A percentile compares a stretch with the other conserved stretches of the same genome.
Evolutionary conservation across 2,113 vertebrate genomes (phyloP).

Genomic region (Leiothrix lutea): DNA sequence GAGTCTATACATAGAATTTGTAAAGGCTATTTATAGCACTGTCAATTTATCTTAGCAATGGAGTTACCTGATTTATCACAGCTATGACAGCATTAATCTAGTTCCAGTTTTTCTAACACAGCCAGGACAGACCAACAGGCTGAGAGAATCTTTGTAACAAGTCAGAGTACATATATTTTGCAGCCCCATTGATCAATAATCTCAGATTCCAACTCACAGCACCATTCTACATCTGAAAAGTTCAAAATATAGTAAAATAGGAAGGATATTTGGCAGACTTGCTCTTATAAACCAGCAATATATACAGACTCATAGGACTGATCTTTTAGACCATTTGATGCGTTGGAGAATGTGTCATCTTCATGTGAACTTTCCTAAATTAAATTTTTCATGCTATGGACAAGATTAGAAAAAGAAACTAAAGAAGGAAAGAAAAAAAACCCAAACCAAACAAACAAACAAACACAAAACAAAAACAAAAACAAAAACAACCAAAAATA

Average conservation of each 20-base stretch:
- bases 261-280: background rate
- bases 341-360: accelerated
- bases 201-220: background rate
- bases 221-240: background rate
- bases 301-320: background rate
- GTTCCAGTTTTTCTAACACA: slow-evolving; percentile 4
- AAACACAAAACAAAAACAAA: background rate
- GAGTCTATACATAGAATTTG: slow-evolving; percentile 24
- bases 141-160: slow-evolving; percentile 13
- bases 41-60: slow-evolving; percentile 35
- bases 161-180: background rate
- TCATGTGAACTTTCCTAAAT: background rate
- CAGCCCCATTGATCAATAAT: background rate
- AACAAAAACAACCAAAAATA: no score
- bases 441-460: no score
- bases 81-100: slow-evolving; percentile 26
- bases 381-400: background rate
- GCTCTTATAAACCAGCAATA: background rate
- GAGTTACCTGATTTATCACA: slow-evolving; percentile 64
- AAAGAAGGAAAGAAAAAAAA: background rate
- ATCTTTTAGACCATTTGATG: background rate
- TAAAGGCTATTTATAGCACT: slow-evolving; percentile 53
- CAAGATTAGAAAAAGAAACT: background rate
- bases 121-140: background rate
- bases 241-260: background rate